These are phyloP conservation scores for Xylota segnis DNA, from an alignment of 2,888 invertebrate genomes.

Conservation along the genomic window DNA sequence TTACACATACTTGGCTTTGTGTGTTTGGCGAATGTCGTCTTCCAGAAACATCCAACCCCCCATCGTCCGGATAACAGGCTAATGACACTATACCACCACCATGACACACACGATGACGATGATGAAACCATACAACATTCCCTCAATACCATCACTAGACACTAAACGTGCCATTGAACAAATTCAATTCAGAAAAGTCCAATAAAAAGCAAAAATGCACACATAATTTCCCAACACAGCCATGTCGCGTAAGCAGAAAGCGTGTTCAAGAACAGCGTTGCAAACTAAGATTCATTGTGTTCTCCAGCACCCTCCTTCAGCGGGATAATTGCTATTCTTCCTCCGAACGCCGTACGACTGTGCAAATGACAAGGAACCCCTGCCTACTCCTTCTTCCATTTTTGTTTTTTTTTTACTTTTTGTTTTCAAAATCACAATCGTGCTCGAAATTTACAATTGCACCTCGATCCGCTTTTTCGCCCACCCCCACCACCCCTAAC, in stretches of 20 bases:
- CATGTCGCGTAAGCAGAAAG: constrained; percentile 41
- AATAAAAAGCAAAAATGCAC: constrained; percentile 17
- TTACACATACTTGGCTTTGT: background rate
- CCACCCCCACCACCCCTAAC: background rate
- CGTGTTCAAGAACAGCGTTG: constrained; percentile 30
- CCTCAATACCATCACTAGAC: constrained; percentile 48
- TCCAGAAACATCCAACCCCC: background rate
- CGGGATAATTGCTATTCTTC: constrained; percentile 57
- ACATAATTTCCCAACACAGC: constrained; percentile 49
- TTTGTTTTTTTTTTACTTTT: background rate
- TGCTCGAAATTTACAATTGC: constrained; percentile 57
- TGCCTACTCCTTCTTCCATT: background rate
- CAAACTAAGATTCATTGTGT: constrained; percentile 31
- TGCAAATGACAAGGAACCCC: constrained; percentile 54
- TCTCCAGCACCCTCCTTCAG: constrained; percentile 6
- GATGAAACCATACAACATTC: constrained; percentile 67
- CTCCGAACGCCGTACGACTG: constrained; percentile 34
- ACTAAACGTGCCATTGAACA: constrained; percentile 60
- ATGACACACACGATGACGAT: constrained; percentile 53
- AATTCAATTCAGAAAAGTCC: constrained; percentile 45
- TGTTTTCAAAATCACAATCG: constrained; percentile 38
- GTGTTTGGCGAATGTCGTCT: background rate
- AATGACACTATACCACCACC: constrained; percentile 65
- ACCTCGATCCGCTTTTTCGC: constrained; percentile 25
- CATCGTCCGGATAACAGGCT: constrained; percentile 56